phyloP scores from a whole-genome alignment of 2,888 invertebrate species.

The Caenorhabditis angaria region DNA sequence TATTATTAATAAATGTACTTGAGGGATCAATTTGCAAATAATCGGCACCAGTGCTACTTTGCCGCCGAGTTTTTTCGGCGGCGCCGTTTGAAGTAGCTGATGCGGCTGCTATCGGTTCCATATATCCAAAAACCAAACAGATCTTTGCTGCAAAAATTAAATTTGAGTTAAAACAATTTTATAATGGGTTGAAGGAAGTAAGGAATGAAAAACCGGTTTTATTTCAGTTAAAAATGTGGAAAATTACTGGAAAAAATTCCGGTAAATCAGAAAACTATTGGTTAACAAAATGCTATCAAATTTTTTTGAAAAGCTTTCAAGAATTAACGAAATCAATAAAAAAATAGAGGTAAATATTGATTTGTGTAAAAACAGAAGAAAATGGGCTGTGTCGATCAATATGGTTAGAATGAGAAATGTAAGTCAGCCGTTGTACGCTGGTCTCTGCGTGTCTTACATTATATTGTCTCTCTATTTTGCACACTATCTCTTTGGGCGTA shows the following conservation, averaged over 20 bases:
- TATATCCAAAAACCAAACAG: not conserved
- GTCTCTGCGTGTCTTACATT: not conserved
- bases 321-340: not conserved
- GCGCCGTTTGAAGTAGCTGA: conserved; percentile 6
- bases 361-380: conserved; percentile 1
- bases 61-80: conserved; percentile 14
- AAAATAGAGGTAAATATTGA: not conserved
- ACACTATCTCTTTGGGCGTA: not conserved
- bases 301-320: not conserved
- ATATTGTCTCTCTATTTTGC: not conserved
- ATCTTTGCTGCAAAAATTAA: not conserved
- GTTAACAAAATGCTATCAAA: not conserved
- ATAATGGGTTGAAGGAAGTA: too few species aligned
- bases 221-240: too few species aligned
- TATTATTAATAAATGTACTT: conserved; percentile 49
- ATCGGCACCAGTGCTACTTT: conserved; percentile 38
- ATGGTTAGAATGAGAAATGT: not conserved
- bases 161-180: too few species aligned
- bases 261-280: too few species aligned
- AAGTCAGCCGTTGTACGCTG: conserved; percentile 6
- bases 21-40: conserved; percentile 67
- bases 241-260: too few species aligned
- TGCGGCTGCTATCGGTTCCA: conserved; percentile 2
- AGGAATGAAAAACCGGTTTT: too few species aligned
- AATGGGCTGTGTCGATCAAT: conserved; percentile 6